A percentile compares a stretch with the other conserved stretches of the same genome.
Evolutionary conservation across 92 coral and sea anemone species (phyloP).

Genomic region (Epizoanthus fatuus): DNA sequence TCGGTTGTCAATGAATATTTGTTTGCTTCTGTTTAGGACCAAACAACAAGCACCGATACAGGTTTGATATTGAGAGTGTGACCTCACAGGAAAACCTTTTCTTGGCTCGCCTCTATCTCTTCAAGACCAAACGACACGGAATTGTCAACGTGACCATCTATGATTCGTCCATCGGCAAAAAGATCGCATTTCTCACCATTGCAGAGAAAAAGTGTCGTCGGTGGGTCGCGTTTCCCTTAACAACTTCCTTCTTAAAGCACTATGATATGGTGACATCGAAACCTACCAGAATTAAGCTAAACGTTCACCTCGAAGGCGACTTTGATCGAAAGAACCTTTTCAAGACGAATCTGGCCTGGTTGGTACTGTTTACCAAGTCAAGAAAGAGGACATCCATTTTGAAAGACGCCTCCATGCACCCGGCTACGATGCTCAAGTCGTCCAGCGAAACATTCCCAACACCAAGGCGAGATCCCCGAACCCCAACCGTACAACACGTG

Average conservation of each 20-base stretch:
- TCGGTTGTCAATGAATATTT: not conserved
- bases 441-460: not conserved
- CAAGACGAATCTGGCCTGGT: slow-evolving; percentile 16
- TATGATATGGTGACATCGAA: not conserved
- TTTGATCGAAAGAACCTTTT: not conserved
- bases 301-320: not conserved
- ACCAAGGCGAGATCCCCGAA: no score
- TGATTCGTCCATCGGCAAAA: not conserved
- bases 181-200: slow-evolving; percentile 16
- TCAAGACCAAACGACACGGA: not conserved
- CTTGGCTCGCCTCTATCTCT: slow-evolving; percentile 32
- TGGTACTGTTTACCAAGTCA: not conserved
- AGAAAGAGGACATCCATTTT: not conserved
- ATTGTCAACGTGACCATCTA: not conserved
- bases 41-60: not conserved
- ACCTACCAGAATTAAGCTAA: not conserved
- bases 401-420: not conserved
- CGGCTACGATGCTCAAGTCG: not conserved
- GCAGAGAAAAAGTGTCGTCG: not conserved
- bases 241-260: slow-evolving; percentile 7
- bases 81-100: not conserved
- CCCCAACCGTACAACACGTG: no score
- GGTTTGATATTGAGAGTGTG: not conserved
- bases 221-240: slow-evolving; percentile 31
- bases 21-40: not conserved